These are phyloP conservation scores for Achlya flavicornis DNA, from an alignment of 2,888 invertebrate species.

Conservation along the genomic window DNA sequence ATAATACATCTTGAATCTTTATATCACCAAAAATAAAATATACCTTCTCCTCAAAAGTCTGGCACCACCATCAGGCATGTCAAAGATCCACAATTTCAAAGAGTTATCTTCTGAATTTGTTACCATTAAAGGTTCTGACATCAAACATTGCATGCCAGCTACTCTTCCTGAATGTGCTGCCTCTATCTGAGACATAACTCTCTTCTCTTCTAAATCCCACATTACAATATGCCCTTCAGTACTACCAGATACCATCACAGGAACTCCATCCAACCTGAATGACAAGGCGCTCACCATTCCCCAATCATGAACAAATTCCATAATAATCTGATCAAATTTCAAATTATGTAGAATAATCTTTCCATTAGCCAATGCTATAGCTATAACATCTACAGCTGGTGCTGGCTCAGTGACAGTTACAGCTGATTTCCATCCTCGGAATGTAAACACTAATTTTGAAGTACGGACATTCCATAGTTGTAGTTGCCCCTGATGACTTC, in stretches of 20 bases:
- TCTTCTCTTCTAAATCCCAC: constrained; percentile 95
- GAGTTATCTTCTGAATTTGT: constrained; percentile 97
- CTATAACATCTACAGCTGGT: constrained; percentile 96
- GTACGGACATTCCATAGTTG: constrained; percentile 96
- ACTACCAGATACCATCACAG: constrained; percentile 94
- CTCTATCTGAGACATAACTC: constrained; percentile 91
- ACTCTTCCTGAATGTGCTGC: constrained; percentile 91
- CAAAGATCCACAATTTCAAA: constrained; percentile 95
- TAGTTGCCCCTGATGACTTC: constrained; percentile 91
- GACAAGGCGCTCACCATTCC: constrained; percentile 92
- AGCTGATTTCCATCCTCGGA: constrained; percentile 88
- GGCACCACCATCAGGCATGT: constrained; percentile 95
- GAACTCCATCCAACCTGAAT: constrained; percentile 93
- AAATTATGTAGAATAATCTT: constrained; percentile 94
- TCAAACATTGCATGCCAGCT: constrained; percentile 92
- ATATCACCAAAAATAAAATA: constrained; percentile 15
- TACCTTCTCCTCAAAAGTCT: constrained; percentile 89
- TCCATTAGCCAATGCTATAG: constrained; percentile 92
- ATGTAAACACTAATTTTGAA: constrained; percentile 89
- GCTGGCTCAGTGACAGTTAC: constrained; percentile 92
- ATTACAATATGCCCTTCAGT: constrained; percentile 93
- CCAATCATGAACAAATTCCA: constrained; percentile 96
- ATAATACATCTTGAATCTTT: too few relatives aligned
- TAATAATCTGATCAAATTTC: constrained; percentile 90
- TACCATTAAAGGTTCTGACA: constrained; percentile 94